Evolutionary conservation across 2,888 invertebrate species (phyloP).

Genomic region (Eledona agricola): DNA sequence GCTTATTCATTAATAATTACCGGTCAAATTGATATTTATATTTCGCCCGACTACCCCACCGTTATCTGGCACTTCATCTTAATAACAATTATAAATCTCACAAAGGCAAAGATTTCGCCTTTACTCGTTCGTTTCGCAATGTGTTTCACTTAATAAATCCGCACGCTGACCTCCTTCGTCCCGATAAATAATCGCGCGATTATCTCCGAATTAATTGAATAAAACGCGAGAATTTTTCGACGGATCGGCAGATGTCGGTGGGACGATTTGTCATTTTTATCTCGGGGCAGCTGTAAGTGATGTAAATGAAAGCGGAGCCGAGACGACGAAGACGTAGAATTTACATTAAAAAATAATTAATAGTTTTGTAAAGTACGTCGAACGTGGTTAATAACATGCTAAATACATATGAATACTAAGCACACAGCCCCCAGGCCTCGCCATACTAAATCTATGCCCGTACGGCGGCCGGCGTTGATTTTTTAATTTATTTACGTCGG

Average conservation of each 20-base stretch:
- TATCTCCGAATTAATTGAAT: too few species aligned
- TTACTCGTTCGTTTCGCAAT: constrained; percentile 18
- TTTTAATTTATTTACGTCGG: constrained; percentile 38
- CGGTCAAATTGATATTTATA: constrained; percentile 58
- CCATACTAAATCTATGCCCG: constrained; percentile 34
- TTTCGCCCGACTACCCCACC: constrained; percentile 49
- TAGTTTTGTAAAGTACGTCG: constrained; percentile 38
- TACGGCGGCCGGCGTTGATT: constrained; percentile 34
- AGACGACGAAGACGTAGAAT: too few species aligned
- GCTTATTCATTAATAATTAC: constrained; percentile 56
- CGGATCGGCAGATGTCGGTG: constrained; percentile 36
- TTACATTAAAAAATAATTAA: constrained; percentile 41
- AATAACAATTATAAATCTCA: constrained; percentile 55
- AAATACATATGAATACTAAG: constrained; percentile 38
- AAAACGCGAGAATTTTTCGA: too few species aligned
- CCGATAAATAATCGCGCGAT: too few species aligned
- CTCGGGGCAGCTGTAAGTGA: constrained; percentile 36
- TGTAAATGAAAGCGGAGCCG: constrained; percentile 37
- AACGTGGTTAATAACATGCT: constrained; percentile 39
- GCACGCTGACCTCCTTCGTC: too few species aligned
- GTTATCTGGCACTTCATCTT: constrained; percentile 50
- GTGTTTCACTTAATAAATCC: constrained; percentile 35
- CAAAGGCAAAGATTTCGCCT: constrained; percentile 43
- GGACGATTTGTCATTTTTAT: constrained; percentile 39
- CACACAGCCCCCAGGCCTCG: constrained; percentile 29